Conservation (phyloP, 2,113 vertebrate genomes). For the Grus americana region DNA sequence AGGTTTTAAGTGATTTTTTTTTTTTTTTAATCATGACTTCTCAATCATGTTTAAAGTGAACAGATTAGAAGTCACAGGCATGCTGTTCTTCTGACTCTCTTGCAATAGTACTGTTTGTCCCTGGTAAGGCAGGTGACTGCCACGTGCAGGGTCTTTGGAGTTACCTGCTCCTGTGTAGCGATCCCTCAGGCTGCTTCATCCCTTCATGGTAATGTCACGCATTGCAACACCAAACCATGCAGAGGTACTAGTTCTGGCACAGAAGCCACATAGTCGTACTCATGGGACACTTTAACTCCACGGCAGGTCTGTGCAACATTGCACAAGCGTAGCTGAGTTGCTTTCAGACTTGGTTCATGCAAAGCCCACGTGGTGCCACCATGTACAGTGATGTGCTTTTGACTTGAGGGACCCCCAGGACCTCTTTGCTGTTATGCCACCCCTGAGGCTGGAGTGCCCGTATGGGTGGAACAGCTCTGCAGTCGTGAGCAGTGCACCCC, state of each 20-base stretch:
- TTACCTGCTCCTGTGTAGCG: neutral
- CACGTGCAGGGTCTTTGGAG: neutral
- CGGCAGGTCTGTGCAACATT: neutral
- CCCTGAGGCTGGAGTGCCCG: neutral
- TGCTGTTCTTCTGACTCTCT: neutral
- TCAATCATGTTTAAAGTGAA: neutral
- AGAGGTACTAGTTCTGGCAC: neutral
- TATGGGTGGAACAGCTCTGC: neutral
- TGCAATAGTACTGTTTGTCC: rapidly evolving
- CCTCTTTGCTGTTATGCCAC: neutral
- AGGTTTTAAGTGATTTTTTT: neutral
- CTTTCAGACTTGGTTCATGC: neutral
- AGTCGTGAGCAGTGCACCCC: rapidly evolving
- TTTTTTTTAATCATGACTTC: neutral
- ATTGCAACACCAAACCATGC: neutral
- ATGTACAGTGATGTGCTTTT: neutral
- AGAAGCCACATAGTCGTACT: neutral
- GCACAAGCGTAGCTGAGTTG: neutral
- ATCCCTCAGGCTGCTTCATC: neutral
- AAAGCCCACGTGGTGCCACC: neutral
- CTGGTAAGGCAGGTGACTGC: neutral
- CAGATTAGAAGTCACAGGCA: neutral
- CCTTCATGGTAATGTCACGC: neutral
- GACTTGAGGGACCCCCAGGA: neutral
- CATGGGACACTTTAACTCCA: neutral